phyloP scores from a whole-genome alignment of 2,797 vertebrate species.

The Chloroceryle inda region DNA sequence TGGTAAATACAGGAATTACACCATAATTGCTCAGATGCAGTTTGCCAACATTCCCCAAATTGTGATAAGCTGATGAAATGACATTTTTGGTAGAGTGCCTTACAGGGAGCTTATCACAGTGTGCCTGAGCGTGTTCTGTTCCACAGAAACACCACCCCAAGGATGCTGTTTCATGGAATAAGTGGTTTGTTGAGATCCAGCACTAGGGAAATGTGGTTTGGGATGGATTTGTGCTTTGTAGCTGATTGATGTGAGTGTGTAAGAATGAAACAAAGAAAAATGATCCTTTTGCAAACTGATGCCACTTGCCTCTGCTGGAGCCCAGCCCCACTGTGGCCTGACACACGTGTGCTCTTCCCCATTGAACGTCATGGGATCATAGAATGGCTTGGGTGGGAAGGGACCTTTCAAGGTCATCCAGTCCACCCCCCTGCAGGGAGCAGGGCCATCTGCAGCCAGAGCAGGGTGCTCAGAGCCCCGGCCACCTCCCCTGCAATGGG shows the following conservation, averaged over 20 bases:
- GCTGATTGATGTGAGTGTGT: background rate
- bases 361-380: too few species aligned
- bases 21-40: rapidly evolving
- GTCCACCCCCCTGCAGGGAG: too few species aligned
- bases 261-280: background rate
- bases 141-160: background rate
- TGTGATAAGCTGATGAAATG: background rate
- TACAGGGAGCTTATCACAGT: background rate
- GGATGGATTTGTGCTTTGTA: background rate
- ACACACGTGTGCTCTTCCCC: rapidly evolving
- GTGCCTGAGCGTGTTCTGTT: background rate
- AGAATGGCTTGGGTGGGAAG: too few species aligned
- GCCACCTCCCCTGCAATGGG: too few species aligned
- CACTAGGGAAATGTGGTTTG: background rate
- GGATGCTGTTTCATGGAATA: background rate
- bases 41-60: background rate
- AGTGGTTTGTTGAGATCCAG: background rate
- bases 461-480: too few species aligned
- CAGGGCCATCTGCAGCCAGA: too few species aligned
- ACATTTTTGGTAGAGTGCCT: background rate
- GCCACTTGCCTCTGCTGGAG: background rate
- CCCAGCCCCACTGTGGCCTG: background rate
- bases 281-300: background rate
- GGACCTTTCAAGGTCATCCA: too few species aligned
- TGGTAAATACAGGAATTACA: background rate